A percentile compares a stretch with the other conserved stretches of the same genome.
Conservation (phyloP, 2,113 vertebrate species). For the Rhadina sibilatrix region DNA sequence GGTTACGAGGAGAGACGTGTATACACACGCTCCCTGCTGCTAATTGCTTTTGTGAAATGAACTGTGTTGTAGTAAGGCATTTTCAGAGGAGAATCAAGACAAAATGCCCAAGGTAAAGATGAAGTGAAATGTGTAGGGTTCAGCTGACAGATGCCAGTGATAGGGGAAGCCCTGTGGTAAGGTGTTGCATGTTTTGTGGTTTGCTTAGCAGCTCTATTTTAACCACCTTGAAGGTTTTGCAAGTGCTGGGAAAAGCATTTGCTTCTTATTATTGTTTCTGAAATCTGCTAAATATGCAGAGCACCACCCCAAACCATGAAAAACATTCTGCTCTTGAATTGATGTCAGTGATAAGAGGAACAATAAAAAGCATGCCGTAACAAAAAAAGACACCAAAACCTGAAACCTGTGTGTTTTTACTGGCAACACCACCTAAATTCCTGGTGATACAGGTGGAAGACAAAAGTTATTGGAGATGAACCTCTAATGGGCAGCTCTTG, state of each 20-base stretch:
- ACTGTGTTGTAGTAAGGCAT: neutral
- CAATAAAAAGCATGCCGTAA: neutral
- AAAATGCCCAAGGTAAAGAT: neutral
- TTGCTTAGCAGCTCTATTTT: neutral
- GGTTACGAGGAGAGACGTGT: rapidly evolving
- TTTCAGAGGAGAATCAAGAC: neutral
- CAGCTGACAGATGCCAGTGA: neutral
- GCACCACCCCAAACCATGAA: neutral
- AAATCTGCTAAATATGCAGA: neutral
- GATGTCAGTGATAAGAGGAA: neutral
- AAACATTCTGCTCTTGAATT: neutral
- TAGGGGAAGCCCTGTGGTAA: neutral
- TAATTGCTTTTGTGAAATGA: neutral
- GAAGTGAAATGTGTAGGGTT: neutral
- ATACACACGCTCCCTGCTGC: neutral
- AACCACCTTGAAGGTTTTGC: neutral
- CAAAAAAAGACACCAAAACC: neutral
- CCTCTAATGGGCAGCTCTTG: neutral
- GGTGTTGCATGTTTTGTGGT: neutral
- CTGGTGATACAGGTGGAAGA: neutral
- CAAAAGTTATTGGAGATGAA: neutral
- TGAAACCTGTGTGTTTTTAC: neutral
- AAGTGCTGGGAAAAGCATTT: neutral
- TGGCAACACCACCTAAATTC: neutral
- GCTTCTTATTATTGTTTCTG: neutral